Base-by-base conservation (phyloP, 2,888 invertebrate species). In the Patella pellucida region DNA sequence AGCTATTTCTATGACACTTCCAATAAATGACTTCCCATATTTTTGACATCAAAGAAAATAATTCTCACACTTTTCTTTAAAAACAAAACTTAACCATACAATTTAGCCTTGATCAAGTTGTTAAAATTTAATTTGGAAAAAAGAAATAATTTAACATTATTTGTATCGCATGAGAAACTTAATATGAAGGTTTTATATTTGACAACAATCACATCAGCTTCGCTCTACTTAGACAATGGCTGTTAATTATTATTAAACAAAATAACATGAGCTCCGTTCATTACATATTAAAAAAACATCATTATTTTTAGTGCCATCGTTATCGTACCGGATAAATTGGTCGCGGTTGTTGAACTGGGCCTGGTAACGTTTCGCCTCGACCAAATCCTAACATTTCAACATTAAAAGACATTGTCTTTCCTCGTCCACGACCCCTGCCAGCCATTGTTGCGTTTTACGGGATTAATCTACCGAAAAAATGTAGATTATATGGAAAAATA, bases 371-470 rank as follows among this genome's bases (percentile, higher is more conserved):
- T 73, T 90, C 90, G 50, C 88, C 87, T 78, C 86, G 78, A 27
- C 89, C 88, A 78, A 89, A 87, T 7, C 90, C 89, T 23, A 90
- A 81, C n/a, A 83, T 84, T 80, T 89, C 89, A 27, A 88, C 84
- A 77, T 87, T 86, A 77, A 90, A 89, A 4, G 89, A 89, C 68
- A 88, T 81, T n/a, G 85, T 85, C 71, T 86, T 81, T 2, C 90
- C 90, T 52, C 89, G 81, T 14, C 89, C 89, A 76, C 90, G 79
- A 15, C 90, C 90, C 74, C 90, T 79, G 1, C 90, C 90, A 70
- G 87, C 87, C 86, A 86, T 86, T 23, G 72, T 71, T 31, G 27
- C 23, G 14, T 19, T 12, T 11, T 62, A 19, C 14, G 1, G 23
- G 19, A 41, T 41, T 41, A 41, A 41, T 41, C 41, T 41, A 41